Percentiles rank a stretch among this genome's conserved stretches.
These are phyloP conservation scores for Steinernema khuongi DNA, from an alignment of 1,140 invertebrate genomes.

Conservation along the genomic window DNA sequence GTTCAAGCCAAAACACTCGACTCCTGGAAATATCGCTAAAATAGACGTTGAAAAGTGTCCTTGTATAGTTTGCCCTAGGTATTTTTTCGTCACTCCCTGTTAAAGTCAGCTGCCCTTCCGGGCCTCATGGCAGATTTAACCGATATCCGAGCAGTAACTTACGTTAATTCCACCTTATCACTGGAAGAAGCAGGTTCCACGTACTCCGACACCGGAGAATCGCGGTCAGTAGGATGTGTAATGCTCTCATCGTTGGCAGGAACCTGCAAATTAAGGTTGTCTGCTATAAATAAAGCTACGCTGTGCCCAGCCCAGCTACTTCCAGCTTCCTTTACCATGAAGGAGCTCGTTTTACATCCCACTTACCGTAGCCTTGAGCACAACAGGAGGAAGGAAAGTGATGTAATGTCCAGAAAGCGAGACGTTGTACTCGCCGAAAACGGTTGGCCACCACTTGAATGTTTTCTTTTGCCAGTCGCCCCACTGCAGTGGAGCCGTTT, in stretches of 20 bases:
- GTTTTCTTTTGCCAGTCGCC: constrained; percentile 46
- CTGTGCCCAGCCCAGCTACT: not conserved
- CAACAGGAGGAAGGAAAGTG: constrained; percentile 51
- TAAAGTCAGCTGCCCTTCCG: no score
- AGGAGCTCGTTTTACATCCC: not conserved
- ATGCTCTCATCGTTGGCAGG: constrained; percentile 30
- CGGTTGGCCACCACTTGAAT: constrained; percentile 48
- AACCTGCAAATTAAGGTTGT: no score
- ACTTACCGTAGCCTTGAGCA: constrained; percentile 37
- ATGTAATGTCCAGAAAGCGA: constrained; percentile 50
- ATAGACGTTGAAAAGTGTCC: constrained; percentile 12
- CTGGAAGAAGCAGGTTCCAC: not conserved
- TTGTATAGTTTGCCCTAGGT: no score
- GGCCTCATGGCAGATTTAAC: not conserved
- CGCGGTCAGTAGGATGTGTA: not conserved
- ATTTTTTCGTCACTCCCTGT: no score
- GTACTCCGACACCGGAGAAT: not conserved
- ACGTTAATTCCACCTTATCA: not conserved
- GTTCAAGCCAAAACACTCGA: constrained; percentile 47
- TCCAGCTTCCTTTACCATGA: no score
- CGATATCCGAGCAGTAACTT: constrained; percentile 3
- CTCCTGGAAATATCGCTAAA: constrained; percentile 33
- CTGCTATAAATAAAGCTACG: constrained; percentile 24
- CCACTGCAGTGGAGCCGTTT: constrained; percentile 46
- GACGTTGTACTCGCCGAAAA: constrained; percentile 47